Percentiles rank a stretch among this genome's conserved stretches.
Conservation (phyloP, 2,888 invertebrate species). For the Adelognathus sp. region DNA sequence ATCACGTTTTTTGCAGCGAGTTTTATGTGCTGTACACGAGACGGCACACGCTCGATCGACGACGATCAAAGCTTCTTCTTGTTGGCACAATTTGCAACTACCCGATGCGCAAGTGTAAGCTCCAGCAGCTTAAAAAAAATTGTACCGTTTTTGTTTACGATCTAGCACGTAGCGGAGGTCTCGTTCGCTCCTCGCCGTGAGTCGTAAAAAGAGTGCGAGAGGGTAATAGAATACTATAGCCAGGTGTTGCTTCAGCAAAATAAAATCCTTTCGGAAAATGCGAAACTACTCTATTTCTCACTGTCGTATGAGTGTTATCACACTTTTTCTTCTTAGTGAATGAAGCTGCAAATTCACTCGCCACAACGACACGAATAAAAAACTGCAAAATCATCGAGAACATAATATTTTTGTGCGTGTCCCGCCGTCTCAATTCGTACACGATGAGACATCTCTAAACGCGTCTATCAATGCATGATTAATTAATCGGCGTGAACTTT, state of each 20-base stretch:
- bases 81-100: slow-evolving; percentile 5
- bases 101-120: background rate
- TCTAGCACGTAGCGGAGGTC: background rate
- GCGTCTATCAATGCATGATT: too few species aligned
- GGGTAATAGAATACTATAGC: background rate
- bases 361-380: too few species aligned
- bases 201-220: background rate
- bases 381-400: too few species aligned
- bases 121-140: background rate
- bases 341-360: too few species aligned
- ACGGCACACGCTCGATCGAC: background rate
- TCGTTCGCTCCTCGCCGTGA: background rate
- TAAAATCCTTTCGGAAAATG: background rate
- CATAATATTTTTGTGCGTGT: too few species aligned
- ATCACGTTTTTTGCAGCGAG: slow-evolving; percentile 4
- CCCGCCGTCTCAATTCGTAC: too few species aligned
- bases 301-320: too few species aligned
- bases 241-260: background rate
- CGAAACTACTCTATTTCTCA: too few species aligned
- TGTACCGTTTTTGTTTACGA: slow-evolving; percentile 1
- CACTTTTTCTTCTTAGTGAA: too few species aligned
- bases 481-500: too few species aligned
- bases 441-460: too few species aligned
- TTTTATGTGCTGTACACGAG: background rate
- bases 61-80: background rate